These are phyloP conservation scores for Mesorhabditis sp. DNA, from an alignment of 2,888 invertebrate species.

Conservation along the genomic window DNA sequence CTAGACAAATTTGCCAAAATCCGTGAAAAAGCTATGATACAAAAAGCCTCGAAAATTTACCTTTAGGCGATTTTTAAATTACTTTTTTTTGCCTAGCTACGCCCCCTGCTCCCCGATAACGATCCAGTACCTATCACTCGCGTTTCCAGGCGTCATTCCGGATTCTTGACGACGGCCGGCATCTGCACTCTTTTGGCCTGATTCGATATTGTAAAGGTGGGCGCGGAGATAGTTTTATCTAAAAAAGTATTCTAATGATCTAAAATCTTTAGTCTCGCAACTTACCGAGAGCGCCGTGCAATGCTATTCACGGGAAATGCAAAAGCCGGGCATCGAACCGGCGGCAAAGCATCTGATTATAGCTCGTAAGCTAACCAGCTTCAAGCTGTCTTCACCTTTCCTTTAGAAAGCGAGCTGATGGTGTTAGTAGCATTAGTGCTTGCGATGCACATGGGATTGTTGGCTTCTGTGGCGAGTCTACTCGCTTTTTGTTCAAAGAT, in stretches of 20 bases:
- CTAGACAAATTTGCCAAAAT: no score
- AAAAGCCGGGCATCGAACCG: neutral
- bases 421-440: neutral
- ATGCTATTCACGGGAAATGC: constrained; percentile 1
- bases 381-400: neutral
- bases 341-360: neutral
- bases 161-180: neutral
- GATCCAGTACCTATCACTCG: neutral
- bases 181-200: neutral
- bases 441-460: neutral
- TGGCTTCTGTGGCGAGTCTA: neutral
- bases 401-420: constrained; percentile 2
- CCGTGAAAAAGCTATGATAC: no score
- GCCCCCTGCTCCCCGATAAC: neutral
- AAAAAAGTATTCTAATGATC: neutral
- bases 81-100: no score
- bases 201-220: constrained; percentile 1
- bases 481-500: constrained; percentile 3
- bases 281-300: neutral
- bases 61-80: no score
- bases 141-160: constrained; percentile 3
- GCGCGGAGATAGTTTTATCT: neutral
- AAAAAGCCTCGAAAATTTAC: no score
- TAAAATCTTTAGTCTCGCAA: neutral
- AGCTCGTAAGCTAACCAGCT: constrained; percentile 4